A percentile compares a stretch with the other conserved stretches of the same genome.
These are phyloP conservation scores for Ceyx cyanopectus DNA, from an alignment of 2,113 vertebrate species.

Conservation along the genomic window DNA sequence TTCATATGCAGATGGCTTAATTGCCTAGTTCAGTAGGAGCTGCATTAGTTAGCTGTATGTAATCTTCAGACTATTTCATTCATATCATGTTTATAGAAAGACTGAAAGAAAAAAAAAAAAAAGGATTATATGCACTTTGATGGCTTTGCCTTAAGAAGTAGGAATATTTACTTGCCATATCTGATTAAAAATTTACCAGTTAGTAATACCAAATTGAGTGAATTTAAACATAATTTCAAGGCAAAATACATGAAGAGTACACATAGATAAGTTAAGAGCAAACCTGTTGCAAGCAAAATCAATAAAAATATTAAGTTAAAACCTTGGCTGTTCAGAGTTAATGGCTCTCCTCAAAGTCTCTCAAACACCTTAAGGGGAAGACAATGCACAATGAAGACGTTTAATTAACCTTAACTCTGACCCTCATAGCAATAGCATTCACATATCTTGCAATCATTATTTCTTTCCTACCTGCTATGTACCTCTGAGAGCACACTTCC, in stretches of 20 bases:
- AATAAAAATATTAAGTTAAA: conserved; percentile 65
- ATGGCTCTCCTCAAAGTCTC: conserved; percentile 38
- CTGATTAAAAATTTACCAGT: neutral
- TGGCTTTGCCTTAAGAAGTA: neutral
- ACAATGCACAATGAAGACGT: conserved; percentile 52
- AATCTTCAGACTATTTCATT: conserved; percentile 48
- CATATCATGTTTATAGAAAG: neutral
- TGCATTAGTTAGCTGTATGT: neutral
- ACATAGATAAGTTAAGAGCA: conserved; percentile 8
- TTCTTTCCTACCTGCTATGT: neutral
- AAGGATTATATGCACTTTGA: neutral
- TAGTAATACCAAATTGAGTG: neutral
- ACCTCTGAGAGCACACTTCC: neutral
- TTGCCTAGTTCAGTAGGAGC: conserved; percentile 18
- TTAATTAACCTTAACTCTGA: conserved; percentile 70
- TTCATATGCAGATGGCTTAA: conserved; percentile 41
- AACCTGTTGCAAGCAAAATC: conserved; percentile 49
- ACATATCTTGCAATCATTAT: conserved; percentile 30
- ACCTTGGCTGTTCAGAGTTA: neutral
- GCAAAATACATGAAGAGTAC: neutral
- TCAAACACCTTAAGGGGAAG: conserved; percentile 56
- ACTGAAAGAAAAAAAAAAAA: neutral
- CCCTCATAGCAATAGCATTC: conserved; percentile 10
- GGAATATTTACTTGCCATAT: neutral
- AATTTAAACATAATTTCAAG: conserved; percentile 30